Conservation (phyloP, 1,140 invertebrate genomes). For the Lamellibrachia luymesi region DNA sequence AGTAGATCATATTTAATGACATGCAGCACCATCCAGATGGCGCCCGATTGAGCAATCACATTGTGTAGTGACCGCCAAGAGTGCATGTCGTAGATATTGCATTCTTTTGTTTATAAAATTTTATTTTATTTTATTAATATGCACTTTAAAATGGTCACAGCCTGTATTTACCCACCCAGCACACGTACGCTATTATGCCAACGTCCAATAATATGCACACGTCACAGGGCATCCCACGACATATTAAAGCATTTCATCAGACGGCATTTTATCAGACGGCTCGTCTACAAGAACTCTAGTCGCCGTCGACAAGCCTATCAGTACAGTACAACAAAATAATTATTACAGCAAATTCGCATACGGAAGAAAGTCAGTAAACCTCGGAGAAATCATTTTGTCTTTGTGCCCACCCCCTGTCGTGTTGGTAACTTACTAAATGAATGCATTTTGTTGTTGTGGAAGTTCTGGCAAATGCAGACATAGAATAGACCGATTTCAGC, state of each 20-base stretch:
- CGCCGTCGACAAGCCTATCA: neutral
- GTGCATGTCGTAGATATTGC: too few species aligned
- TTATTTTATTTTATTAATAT: too few species aligned
- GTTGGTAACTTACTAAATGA: neutral
- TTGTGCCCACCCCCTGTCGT: neutral
- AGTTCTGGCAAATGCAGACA: neutral
- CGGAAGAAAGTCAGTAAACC: neutral
- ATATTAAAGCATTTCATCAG: neutral
- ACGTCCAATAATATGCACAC: too few species aligned
- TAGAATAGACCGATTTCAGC: neutral
- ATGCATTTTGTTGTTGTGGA: neutral
- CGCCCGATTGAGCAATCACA: too few species aligned
- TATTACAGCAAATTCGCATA: neutral
- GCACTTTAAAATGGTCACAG: too few species aligned
- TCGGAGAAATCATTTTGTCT: neutral
- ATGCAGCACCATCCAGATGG: too few species aligned
- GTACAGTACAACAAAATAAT: neutral
- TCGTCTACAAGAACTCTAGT: neutral
- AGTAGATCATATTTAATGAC: too few species aligned
- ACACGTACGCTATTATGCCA: too few species aligned
- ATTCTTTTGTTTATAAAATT: too few species aligned
- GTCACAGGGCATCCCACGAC: neutral
- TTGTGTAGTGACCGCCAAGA: too few species aligned
- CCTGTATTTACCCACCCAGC: too few species aligned
- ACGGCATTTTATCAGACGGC: neutral